phyloP scores from a whole-genome alignment of 30 jellyfish, hydroid and myxozoan genomes.

The Hydractinia echinata region DNA sequence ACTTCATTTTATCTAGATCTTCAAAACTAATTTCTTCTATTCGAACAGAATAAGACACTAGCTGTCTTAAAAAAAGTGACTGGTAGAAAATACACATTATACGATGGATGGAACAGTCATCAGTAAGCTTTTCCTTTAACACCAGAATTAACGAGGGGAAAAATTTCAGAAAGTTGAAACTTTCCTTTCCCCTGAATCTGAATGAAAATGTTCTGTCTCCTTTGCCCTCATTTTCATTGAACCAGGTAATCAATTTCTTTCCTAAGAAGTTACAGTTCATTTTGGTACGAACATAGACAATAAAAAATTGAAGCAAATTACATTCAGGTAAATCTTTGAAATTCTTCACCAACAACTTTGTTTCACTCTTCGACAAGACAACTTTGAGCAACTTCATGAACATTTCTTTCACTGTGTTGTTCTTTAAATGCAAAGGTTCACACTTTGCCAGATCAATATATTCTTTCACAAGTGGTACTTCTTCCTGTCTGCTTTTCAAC shows the following conservation, averaged over 20 bases:
- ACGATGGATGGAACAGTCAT: slow-evolving; percentile 16
- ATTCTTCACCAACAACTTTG: background rate
- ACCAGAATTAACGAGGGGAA: background rate
- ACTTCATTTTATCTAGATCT: background rate
- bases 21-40: background rate
- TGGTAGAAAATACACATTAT: slow-evolving; percentile 14
- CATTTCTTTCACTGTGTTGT: slow-evolving; percentile 7
- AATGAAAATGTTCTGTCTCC: background rate
- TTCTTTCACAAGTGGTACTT: slow-evolving; percentile 6
- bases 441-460: background rate
- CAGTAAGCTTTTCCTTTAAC: background rate
- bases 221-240: slow-evolving; percentile 13
- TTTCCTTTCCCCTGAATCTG: slow-evolving; percentile 23
- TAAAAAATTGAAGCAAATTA: background rate
- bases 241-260: background rate
- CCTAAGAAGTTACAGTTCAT: background rate
- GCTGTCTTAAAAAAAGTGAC: background rate
- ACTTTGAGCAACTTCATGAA: slow-evolving; percentile 5
- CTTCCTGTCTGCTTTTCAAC: slow-evolving; percentile 10
- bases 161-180: background rate
- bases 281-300: background rate
- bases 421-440: slow-evolving; percentile 11
- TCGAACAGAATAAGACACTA: slow-evolving; percentile 5
- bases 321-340: background rate
- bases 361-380: background rate